phyloP scores from a whole-genome alignment of 2,113 vertebrate genomes.

The Aspidoscelis tigris region DNA sequence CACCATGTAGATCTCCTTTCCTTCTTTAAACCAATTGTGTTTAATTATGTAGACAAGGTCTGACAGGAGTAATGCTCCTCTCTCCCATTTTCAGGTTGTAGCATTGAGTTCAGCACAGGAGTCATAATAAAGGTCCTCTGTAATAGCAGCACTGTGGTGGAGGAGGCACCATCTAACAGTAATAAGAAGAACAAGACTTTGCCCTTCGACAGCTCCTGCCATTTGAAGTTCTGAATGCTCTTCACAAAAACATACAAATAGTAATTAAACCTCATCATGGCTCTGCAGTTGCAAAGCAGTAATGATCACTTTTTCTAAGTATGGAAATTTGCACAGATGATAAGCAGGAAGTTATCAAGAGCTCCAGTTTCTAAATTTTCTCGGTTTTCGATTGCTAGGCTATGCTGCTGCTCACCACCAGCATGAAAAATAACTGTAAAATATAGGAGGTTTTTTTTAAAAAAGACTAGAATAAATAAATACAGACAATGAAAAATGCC shows the following conservation, averaged over 20 bases:
- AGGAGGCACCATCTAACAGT: slow-evolving; percentile 24
- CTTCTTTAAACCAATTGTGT: slow-evolving; percentile 1
- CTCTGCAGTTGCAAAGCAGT: not conserved
- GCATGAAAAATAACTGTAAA: not conserved
- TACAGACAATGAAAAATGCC: not conserved
- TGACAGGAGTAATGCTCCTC: not conserved
- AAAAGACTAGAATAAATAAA: not conserved
- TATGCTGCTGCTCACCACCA: not conserved
- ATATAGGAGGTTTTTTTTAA: not conserved
- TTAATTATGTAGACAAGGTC: slow-evolving; percentile 19
- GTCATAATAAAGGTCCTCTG: not conserved
- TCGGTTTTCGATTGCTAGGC: slow-evolving; percentile 10
- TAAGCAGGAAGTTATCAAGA: not conserved
- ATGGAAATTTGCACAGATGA: slow-evolving; percentile 22
- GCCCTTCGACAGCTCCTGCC: slow-evolving; percentile 14
- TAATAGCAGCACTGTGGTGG: slow-evolving; percentile 28
- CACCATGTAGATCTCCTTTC: not conserved
- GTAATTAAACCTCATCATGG: slow-evolving; percentile 15
- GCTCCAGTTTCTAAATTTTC: not conserved
- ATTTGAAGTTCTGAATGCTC: slow-evolving; percentile 38
- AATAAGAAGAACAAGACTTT: slow-evolving; percentile 27
- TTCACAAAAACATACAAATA: not conserved
- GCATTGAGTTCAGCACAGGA: slow-evolving; percentile 29
- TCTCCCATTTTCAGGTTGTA: slow-evolving; percentile 1
- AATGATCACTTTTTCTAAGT: not conserved